A percentile compares a stretch with the other conserved stretches of the same genome.
Conservation (phyloP, 2,797 vertebrate genomes). For the Myiothlypis coronata region DNA sequence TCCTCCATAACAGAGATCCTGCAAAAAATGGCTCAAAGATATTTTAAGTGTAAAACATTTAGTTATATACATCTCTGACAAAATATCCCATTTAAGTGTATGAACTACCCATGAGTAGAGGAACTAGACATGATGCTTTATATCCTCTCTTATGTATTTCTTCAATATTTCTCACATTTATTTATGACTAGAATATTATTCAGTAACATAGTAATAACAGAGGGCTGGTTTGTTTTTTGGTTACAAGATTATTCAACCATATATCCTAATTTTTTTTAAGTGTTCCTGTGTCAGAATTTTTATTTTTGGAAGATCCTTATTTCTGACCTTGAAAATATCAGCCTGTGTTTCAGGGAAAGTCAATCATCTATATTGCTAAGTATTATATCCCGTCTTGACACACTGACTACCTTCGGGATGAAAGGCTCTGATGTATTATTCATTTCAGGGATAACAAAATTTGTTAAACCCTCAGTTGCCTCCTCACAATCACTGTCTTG, state of each 20-base stretch:
- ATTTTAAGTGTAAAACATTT: not conserved
- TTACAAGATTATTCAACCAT: not conserved
- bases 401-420: not conserved
- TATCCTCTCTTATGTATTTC: not conserved
- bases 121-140: not conserved
- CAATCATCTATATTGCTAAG: not conserved
- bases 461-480: not conserved
- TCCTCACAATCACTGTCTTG: not conserved
- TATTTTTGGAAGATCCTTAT: not conserved
- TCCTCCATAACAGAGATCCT: not conserved
- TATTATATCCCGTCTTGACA: not conserved
- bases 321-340: not conserved
- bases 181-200: not conserved
- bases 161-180: not conserved
- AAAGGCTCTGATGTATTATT: not conserved
- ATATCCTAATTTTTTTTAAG: not conserved
- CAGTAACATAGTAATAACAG: not conserved
- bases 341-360: not conserved
- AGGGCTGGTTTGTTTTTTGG: not conserved
- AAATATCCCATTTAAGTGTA: not conserved
- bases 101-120: not conserved
- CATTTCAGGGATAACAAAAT: not conserved
- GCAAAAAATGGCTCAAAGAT: not conserved
- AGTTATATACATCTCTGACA: not conserved
- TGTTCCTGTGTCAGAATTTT: not conserved